A percentile compares a stretch with the other conserved stretches of the same genome.
Conservation (phyloP, 2,113 vertebrate genomes). For the Geococcyx californianus region DNA sequence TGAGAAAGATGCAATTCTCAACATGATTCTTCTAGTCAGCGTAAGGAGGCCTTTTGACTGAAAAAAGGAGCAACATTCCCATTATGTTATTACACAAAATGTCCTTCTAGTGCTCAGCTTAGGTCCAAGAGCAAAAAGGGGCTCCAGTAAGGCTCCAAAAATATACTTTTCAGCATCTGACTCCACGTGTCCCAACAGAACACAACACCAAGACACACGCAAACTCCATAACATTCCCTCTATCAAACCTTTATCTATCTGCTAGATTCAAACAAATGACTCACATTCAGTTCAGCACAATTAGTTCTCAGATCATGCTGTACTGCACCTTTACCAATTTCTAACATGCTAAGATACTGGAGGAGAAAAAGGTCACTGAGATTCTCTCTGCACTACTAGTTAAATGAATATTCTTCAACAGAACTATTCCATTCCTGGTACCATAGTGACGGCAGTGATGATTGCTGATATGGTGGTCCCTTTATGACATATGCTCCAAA, state of each 20-base stretch:
- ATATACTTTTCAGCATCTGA: neutral
- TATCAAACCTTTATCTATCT: neutral
- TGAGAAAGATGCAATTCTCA: neutral
- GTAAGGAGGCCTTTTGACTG: neutral
- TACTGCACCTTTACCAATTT: neutral
- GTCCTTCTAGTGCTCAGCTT: neutral
- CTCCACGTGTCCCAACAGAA: neutral
- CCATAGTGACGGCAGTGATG: neutral
- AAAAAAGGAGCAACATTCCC: neutral
- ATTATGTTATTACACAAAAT: neutral
- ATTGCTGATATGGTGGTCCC: neutral
- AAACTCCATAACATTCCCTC: neutral
- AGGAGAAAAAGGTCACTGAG: neutral
- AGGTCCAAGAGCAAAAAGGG: neutral
- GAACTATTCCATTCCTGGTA: neutral
- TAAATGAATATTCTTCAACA: neutral
- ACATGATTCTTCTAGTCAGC: neutral
- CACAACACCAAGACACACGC: neutral
- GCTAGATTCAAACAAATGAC: neutral
- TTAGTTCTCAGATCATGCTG: neutral
- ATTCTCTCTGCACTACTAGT: neutral
- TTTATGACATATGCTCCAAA: neutral
- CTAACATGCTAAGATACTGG: neutral
- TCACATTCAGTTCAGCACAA: neutral
- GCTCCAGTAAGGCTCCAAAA: neutral